Evolutionary conservation across 2,797 vertebrate genomes (phyloP).

Genomic region (Ptychobarbus kaznakovi): DNA sequence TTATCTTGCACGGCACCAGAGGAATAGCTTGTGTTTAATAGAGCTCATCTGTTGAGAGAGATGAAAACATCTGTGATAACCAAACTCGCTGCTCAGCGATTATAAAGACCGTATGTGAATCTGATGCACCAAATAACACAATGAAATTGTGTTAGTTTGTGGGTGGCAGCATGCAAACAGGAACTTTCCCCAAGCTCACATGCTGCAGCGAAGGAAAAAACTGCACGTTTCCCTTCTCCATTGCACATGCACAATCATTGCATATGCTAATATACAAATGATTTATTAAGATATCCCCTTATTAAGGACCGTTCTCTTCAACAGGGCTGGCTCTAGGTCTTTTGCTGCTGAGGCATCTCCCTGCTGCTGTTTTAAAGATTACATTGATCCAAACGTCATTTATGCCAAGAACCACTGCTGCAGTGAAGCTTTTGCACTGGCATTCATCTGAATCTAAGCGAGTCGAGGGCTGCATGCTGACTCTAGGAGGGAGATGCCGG

Average conservation of each 20-base stretch:
- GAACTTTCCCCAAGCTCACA: background rate
- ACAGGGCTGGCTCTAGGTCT: background rate
- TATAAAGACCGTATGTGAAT: conserved; percentile 24
- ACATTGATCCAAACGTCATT: conserved; percentile 52
- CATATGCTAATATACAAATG: background rate
- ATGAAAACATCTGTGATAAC: conserved; percentile 44
- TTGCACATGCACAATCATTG: background rate
- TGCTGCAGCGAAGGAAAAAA: background rate
- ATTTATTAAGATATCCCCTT: background rate
- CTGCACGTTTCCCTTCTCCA: background rate
- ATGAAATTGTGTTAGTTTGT: conserved; percentile 37
- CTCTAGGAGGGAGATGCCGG: background rate
- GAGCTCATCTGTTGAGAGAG: conserved; percentile 43
- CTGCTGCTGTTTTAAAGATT: conserved; percentile 55
- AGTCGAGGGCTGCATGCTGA: background rate
- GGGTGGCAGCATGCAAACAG: conserved; percentile 28
- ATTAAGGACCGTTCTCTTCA: background rate
- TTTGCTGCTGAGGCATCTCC: conserved; percentile 40
- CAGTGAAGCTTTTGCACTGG: conserved; percentile 29
- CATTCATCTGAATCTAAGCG: conserved; percentile 8
- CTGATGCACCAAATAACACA: conserved; percentile 6
- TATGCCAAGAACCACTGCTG: conserved; percentile 33
- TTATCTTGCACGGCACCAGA: background rate
- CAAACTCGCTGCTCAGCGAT: conserved; percentile 40
- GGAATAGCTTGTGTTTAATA: conserved; percentile 35